Evolutionary conservation across 1,140 invertebrate species (phyloP), one percentile per base, ranked within the genome.

Genomic region (Drosophila subobscura): DNA sequence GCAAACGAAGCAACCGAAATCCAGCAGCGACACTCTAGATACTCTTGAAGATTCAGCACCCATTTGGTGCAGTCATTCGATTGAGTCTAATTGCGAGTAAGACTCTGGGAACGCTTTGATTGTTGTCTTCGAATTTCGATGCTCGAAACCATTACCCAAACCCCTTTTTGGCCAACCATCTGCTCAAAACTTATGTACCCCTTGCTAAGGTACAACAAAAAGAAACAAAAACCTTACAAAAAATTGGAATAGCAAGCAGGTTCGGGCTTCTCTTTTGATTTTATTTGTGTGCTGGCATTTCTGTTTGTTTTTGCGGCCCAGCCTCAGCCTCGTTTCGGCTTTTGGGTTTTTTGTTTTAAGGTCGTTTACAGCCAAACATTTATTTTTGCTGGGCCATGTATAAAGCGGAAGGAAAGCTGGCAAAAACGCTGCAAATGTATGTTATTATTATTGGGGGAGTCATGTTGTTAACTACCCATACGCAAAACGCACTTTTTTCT

Each of bases 381-480:
- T 78, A 54, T 68, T 81, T 64, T 63, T 25, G 23, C 57, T 22
- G 23, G 23, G 29, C 40, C 22, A 12, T 7, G 41, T 6, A 51
- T 33, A 16, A 45, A 53, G 22, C 25, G 29, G 23, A 40, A 37
- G 49, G 20, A 10, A 46, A 14, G 58, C 12, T 20, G 27, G 12
- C 37, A 0, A 53, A n/a, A 20, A 7, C 46, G 44, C 14, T 27
- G 56, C 51, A 83, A 83, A 86, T 88, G 73, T 88, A 78, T 85
- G 80, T 86, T 86, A 85, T 88, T 88, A 88, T 88, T 83, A 88
- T 85, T 81, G 83, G 77, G 73, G 16, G 16, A 20, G 16, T 20
- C 77, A 85, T 86, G 81, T 88, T 88, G 83, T 88, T 88, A 88
- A 88, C 83, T 88, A 88, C 83, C 74, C 83, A 88, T 88, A 88